Conservation (phyloP, 2,113 vertebrate species). For the Otus sunia region DNA sequence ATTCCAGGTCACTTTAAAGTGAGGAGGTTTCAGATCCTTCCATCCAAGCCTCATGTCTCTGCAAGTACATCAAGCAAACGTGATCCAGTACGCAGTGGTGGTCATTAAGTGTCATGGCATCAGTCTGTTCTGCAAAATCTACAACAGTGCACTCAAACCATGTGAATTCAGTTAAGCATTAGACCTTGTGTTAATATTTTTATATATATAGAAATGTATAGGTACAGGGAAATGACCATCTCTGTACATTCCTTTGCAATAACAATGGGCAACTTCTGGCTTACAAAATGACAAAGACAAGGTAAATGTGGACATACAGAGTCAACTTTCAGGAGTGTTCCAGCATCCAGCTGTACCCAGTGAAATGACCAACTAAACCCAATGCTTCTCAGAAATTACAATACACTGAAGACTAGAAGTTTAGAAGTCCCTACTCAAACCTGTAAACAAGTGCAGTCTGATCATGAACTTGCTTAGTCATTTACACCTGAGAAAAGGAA, state of each 20-base stretch:
- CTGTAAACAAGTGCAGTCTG: neutral
- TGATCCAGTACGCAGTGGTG: neutral
- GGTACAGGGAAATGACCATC: neutral
- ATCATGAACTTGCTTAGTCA: neutral
- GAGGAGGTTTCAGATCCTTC: neutral
- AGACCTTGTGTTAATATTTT: neutral
- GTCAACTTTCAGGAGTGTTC: neutral
- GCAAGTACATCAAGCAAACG: neutral
- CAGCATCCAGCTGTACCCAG: neutral
- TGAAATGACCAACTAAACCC: neutral
- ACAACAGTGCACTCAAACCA: neutral
- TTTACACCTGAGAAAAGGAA: neutral
- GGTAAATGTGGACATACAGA: neutral
- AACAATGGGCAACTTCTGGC: neutral
- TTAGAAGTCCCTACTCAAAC: neutral
- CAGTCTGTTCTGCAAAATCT: neutral
- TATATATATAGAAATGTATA: neutral
- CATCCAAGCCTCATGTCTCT: neutral
- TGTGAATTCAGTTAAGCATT: neutral
- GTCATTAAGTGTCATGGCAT: fast-evolving
- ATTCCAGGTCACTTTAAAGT: neutral
- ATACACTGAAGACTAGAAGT: neutral
- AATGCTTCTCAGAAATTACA: fast-evolving
- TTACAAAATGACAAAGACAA: neutral
- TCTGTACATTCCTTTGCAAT: neutral